A percentile compares a stretch with the other conserved stretches of the same genome.
Conservation (phyloP, 2,113 vertebrate genomes). For the Oryzias curvinotus region DNA sequence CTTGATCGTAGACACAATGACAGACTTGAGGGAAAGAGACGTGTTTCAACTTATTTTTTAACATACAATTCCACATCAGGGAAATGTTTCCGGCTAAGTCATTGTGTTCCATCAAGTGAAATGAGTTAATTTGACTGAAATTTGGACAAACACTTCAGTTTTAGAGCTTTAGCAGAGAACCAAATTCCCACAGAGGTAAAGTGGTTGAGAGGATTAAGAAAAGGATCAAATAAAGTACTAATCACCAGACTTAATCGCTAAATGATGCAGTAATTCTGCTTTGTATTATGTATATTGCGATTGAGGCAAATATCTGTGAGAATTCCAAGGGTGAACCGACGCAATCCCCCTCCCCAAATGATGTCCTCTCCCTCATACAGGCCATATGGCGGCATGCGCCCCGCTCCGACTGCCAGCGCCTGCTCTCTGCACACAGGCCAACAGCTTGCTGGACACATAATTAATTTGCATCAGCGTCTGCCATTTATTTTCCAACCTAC, state of each 20-base stretch:
- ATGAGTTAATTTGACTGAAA: no score
- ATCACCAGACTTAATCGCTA: slow-evolving; percentile 25
- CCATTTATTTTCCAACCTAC: slow-evolving; percentile 82
- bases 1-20: no score
- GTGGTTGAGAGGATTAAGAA: slow-evolving; percentile 25
- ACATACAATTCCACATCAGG: no score
- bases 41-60: no score
- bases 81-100: no score
- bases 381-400: slow-evolving; percentile 75
- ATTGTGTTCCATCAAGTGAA: no score
- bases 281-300: slow-evolving; percentile 32
- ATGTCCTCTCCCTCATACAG: slow-evolving; percentile 68
- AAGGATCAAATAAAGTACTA: slow-evolving; percentile 28
- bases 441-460: slow-evolving; percentile 82
- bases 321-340: slow-evolving; percentile 55
- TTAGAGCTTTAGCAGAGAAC: not conserved
- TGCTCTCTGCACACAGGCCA: slow-evolving; percentile 60
- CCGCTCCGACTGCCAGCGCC: slow-evolving; percentile 65
- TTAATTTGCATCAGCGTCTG: slow-evolving; percentile 81
- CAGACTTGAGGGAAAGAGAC: no score
- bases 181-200: slow-evolving; percentile 8
- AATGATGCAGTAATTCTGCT: slow-evolving; percentile 38
- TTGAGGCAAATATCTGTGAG: slow-evolving; percentile 65
- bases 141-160: no score
- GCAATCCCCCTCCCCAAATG: slow-evolving; percentile 28